Evolutionary conservation across 2,113 vertebrate species (phyloP).

Genomic region (Asarcornis scutulata): DNA sequence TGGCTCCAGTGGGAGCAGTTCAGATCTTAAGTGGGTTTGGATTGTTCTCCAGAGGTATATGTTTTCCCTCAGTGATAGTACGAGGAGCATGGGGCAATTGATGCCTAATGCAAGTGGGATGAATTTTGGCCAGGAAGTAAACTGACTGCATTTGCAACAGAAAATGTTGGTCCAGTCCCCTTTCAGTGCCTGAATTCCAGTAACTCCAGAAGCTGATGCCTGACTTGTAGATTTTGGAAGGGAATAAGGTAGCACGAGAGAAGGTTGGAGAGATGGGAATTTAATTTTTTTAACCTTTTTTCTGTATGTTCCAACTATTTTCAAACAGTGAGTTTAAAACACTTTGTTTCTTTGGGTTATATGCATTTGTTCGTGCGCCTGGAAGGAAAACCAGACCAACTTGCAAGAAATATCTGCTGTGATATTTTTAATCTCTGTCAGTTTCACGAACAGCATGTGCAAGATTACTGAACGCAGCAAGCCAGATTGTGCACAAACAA

Average conservation of each 20-base stretch:
- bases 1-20: not conserved
- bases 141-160: not conserved
- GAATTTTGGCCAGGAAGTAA: not conserved
- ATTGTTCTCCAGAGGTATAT: not conserved
- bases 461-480: not conserved
- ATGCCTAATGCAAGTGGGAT: not conserved
- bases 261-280: not conserved
- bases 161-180: not conserved
- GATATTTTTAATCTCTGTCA: constrained; percentile 22
- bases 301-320: not conserved
- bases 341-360: not conserved
- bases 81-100: not conserved
- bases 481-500: constrained; percentile 15
- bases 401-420: not conserved
- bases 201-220: not conserved
- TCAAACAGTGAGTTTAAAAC: not conserved
- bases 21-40: not conserved
- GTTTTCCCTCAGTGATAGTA: not conserved
- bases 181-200: not conserved
- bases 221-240: not conserved
- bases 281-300: rapidly evolving
- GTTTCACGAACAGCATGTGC: constrained; percentile 1
- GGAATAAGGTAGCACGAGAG: not conserved
- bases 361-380: not conserved
- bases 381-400: not conserved